phyloP scores from a whole-genome alignment of 2,888 invertebrate species.

The Pheosia gnoma region DNA sequence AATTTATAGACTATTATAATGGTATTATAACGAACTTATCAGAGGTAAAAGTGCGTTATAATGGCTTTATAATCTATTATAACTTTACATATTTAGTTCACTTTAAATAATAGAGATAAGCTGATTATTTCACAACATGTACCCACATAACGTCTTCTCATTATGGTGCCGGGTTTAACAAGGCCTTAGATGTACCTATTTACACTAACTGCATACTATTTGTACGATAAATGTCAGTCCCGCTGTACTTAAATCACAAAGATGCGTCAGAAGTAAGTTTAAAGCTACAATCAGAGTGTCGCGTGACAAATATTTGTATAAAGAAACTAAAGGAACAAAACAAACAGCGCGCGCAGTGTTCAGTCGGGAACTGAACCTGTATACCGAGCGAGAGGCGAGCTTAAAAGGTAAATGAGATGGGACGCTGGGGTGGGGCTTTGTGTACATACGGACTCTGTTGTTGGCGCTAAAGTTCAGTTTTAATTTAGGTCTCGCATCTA shows the following conservation, averaged over 20 bases:
- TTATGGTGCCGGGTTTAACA: too few species aligned
- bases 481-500: constrained; percentile 55
- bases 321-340: constrained; percentile 34
- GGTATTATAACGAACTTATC: too few species aligned
- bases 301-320: constrained; percentile 31
- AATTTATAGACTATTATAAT: too few species aligned
- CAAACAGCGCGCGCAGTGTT: constrained; percentile 28
- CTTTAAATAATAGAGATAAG: too few species aligned
- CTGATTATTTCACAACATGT: too few species aligned
- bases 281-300: constrained; percentile 10
- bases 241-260: constrained; percentile 5
- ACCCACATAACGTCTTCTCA: too few species aligned
- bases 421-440: constrained; percentile 59
- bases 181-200: too few species aligned
- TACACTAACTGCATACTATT: not conserved
- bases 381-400: constrained; percentile 16
- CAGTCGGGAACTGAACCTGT: constrained; percentile 28
- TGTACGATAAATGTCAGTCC: not conserved
- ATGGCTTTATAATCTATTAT: too few species aligned
- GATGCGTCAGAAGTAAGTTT: constrained; percentile 12
- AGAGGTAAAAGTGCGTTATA: too few species aligned
- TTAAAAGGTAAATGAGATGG: constrained; percentile 67
- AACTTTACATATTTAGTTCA: too few species aligned
- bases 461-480: constrained; percentile 67
- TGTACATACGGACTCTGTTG: constrained; percentile 62